A percentile compares a stretch with the other conserved stretches of the same genome.
phyloP scores from a whole-genome alignment of 2,888 invertebrate genomes.

The Spicauda simplicius region DNA sequence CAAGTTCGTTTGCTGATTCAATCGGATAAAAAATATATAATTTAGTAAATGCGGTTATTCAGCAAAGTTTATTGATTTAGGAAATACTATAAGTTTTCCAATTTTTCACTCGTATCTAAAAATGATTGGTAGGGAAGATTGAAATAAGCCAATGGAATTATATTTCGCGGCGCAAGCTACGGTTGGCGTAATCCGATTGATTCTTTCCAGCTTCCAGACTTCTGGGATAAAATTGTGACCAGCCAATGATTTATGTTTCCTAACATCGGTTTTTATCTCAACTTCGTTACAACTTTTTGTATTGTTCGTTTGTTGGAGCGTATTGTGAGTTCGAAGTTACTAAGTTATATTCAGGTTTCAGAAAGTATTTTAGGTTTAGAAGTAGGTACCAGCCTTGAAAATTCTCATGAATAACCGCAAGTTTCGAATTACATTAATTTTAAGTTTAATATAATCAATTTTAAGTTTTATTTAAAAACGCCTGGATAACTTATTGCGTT shows the following conservation, averaged over 20 bases:
- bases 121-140: conserved; percentile 30
- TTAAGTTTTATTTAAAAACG: too few relatives aligned
- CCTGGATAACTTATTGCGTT: too few relatives aligned
- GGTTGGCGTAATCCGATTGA: conserved; percentile 26
- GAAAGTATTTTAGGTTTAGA: too few relatives aligned
- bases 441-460: too few relatives aligned
- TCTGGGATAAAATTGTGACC: conserved; percentile 13
- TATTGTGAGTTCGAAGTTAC: background rate
- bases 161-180: conserved; percentile 23
- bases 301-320: background rate
- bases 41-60: conserved; percentile 11
- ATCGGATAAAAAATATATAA: background rate
- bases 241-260: conserved; percentile 4
- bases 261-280: conserved; percentile 1
- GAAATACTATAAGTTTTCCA: conserved; percentile 22
- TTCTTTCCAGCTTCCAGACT: conserved; percentile 13
- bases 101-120: conserved; percentile 24
- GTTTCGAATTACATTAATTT: too few relatives aligned
- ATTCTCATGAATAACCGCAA: too few relatives aligned
- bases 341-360: too few relatives aligned
- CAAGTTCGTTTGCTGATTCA: too few relatives aligned
- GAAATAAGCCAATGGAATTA: conserved; percentile 30
- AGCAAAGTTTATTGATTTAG: conserved; percentile 5
- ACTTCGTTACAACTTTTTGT: conserved; percentile 1
- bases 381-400: too few relatives aligned